A percentile compares a stretch with the other conserved stretches of the same genome.
phyloP scores from a whole-genome alignment of 2,888 invertebrate genomes.

The Beris chalybata region DNA sequence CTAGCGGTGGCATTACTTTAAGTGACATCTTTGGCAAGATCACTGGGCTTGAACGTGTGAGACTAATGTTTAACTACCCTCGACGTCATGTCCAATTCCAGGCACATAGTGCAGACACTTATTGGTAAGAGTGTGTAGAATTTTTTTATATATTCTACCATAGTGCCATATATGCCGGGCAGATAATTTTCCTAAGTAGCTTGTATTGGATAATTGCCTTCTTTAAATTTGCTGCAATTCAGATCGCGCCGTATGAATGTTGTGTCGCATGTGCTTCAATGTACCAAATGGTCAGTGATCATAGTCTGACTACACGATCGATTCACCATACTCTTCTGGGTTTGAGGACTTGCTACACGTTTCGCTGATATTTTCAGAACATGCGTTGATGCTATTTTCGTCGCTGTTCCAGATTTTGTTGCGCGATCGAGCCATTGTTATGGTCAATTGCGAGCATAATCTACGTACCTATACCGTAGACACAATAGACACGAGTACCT shows the following conservation, averaged over 20 bases:
- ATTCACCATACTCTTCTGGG: neutral
- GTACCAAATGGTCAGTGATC: neutral
- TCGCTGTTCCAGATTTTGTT: too few species aligned
- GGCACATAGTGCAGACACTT: too few species aligned
- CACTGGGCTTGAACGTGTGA: constrained; percentile 12
- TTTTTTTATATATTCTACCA: neutral
- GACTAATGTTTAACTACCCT: neutral
- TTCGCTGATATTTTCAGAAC: neutral
- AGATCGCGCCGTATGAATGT: constrained; percentile 2
- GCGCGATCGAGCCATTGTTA: too few species aligned
- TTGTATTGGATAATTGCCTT: constrained; percentile 40
- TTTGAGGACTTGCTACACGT: neutral
- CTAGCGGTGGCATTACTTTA: constrained; percentile 20
- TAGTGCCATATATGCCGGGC: neutral
- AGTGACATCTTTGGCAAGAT: constrained; percentile 21
- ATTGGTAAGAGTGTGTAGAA: neutral
- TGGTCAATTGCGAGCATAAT: too few species aligned
- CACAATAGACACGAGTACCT: too few species aligned
- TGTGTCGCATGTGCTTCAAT: neutral
- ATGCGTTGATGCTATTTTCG: too few species aligned
- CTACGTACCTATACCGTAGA: too few species aligned
- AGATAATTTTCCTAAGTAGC: constrained; percentile 37
- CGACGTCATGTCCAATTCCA: neutral
- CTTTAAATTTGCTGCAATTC: constrained; percentile 36
- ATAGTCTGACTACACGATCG: neutral